Percentiles rank a stretch among this genome's conserved stretches.
These are phyloP conservation scores for human DNA, from an alignment of 2,113 vertebrate species.

Conservation along the genomic window DNA sequence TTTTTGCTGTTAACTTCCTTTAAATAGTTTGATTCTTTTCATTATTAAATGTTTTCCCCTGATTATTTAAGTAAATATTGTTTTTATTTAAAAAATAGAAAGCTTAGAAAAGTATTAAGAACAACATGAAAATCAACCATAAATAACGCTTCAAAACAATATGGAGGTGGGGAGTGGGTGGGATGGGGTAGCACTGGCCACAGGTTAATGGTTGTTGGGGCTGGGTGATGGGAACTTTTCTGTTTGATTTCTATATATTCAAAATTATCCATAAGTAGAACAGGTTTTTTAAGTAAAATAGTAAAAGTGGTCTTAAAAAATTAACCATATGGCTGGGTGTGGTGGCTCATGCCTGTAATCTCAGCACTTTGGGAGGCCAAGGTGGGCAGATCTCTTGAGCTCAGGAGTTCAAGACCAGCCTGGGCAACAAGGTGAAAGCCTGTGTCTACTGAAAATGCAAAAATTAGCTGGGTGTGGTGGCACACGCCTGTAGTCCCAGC, in stretches of 20 bases:
- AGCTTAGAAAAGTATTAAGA: neutral
- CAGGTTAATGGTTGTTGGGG: neutral
- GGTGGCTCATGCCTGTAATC: no score
- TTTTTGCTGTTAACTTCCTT: neutral
- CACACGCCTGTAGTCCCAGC: no score
- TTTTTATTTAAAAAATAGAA: neutral
- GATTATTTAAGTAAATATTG: neutral
- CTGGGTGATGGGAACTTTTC: neutral
- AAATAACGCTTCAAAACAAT: constrained; percentile 36
- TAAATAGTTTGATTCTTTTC: neutral
- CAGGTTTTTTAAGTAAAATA: neutral
- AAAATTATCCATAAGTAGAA: neutral
- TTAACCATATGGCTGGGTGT: neutral
- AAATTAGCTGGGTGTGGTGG: no score
- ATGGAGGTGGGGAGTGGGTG: neutral
- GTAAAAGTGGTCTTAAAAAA: neutral
- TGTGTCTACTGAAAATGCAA: no score
- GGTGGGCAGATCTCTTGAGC: no score
- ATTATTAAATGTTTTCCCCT: neutral
- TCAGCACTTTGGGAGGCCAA: no score
- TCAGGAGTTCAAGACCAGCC: no score
- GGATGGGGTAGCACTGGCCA: neutral
- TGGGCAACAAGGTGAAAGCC: no score
- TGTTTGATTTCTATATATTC: neutral
- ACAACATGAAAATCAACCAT: constrained; percentile 5